Conservation (phyloP, 2,888 invertebrate genomes). For the Cosmia pyralina region DNA sequence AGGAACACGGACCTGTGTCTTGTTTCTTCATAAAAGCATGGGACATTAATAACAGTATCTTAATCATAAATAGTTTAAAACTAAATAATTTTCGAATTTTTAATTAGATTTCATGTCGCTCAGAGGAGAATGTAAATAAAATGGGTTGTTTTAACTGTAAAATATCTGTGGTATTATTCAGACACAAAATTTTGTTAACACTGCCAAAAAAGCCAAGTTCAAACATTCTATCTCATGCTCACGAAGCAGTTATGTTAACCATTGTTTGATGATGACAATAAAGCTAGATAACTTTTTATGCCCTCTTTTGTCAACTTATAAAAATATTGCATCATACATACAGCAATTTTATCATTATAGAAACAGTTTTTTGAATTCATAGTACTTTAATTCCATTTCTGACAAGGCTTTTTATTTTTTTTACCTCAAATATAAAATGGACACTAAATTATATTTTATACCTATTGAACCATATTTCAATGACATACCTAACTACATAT, state of each 20-base stretch:
- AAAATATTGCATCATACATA: conserved; percentile 32
- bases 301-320: background rate
- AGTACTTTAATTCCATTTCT: background rate
- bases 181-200: no score
- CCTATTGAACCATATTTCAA: background rate
- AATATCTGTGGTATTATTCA: background rate
- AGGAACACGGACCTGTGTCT: conserved; percentile 63
- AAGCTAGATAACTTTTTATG: background rate
- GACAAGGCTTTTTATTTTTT: background rate
- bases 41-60: conserved; percentile 57
- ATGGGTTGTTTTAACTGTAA: no score
- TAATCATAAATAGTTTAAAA: background rate
- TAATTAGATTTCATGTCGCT: background rate
- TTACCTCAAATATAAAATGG: background rate
- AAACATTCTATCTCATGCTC: background rate
- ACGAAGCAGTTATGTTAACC: no score
- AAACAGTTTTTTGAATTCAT: background rate
- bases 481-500: background rate
- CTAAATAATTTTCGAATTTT: background rate
- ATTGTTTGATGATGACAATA: background rate
- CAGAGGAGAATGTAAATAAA: background rate
- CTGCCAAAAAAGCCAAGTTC: background rate
- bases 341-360: background rate
- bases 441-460: background rate
- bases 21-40: conserved; percentile 74